phyloP scores from a whole-genome alignment of 2,888 invertebrate species.

The Adelognathus sp. region DNA sequence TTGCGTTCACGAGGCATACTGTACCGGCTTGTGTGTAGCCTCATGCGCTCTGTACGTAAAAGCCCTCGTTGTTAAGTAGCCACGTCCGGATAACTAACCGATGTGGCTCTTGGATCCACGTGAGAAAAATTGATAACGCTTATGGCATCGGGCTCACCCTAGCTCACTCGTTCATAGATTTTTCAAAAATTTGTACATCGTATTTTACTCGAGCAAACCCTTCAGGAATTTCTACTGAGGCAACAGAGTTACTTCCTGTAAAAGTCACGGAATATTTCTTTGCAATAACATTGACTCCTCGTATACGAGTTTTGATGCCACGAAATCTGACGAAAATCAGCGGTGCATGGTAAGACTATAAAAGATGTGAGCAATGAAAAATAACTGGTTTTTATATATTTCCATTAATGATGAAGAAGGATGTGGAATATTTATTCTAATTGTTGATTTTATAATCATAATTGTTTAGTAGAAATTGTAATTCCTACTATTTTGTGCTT shows the following conservation, averaged over 20 bases:
- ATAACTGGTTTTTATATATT: background rate
- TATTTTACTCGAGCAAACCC: slow-evolving; percentile 24
- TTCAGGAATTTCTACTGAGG: background rate
- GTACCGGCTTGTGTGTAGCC: background rate
- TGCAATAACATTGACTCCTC: too few relatives aligned
- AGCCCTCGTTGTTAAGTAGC: slow-evolving; percentile 61
- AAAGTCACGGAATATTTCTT: too few relatives aligned
- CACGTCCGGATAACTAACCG: slow-evolving; percentile 62
- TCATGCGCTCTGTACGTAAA: slow-evolving; percentile 31
- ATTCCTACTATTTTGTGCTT: too few relatives aligned
- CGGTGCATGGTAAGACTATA: too few relatives aligned
- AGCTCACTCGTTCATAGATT: slow-evolving; percentile 1
- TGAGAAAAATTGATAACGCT: slow-evolving; percentile 59
- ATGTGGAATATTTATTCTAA: too few relatives aligned
- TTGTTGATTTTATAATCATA: too few relatives aligned
- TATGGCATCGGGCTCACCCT: slow-evolving; percentile 52
- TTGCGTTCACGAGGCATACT: slow-evolving; percentile 14
- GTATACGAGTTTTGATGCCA: too few relatives aligned
- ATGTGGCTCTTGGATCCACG: slow-evolving; percentile 45
- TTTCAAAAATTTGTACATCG: slow-evolving; percentile 7
- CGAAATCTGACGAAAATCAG: too few relatives aligned
- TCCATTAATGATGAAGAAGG: too few relatives aligned
- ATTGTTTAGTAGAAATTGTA: too few relatives aligned
- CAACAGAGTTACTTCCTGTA: background rate
- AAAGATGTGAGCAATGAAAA: background rate